Percentiles rank a stretch among this genome's conserved stretches.
Evolutionary conservation across 2,113 vertebrate species (phyloP).

Genomic region (Rynchops niger): DNA sequence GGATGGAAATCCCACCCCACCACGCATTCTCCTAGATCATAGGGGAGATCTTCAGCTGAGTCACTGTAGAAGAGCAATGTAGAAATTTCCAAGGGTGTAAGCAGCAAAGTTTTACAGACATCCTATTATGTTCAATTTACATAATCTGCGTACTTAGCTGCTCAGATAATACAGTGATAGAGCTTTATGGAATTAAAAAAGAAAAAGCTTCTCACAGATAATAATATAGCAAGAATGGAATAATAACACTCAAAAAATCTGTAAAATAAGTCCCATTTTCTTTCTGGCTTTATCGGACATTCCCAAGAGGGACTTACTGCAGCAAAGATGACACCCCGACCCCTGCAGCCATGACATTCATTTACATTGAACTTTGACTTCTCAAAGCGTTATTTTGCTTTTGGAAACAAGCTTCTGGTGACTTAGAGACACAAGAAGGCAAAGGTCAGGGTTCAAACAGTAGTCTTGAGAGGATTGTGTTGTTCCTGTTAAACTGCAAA

Average conservation of each 20-base stretch:
- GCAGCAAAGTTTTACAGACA: constrained; percentile 12
- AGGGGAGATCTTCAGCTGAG: constrained; percentile 4
- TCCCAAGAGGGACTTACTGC: neutral
- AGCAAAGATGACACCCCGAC: neutral
- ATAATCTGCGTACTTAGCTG: constrained; percentile 24
- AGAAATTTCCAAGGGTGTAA: constrained; percentile 31
- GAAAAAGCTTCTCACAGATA: neutral
- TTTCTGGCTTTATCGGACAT: neutral
- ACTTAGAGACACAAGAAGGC: neutral
- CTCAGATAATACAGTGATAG: constrained; percentile 46
- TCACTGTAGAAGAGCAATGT: neutral
- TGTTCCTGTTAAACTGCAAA: neutral
- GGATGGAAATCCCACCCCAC: neutral
- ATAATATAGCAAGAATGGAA: neutral
- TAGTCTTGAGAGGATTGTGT: neutral
- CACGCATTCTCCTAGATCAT: neutral
- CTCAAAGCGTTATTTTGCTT: neutral
- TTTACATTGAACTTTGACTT: neutral
- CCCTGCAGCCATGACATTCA: neutral
- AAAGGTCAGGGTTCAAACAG: neutral
- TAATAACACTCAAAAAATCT: neutral
- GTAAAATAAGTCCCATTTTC: neutral
- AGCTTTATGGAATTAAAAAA: constrained; percentile 6
- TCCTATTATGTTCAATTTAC: constrained; percentile 43
- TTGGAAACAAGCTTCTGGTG: neutral